Base-by-base conservation (phyloP, 2,797 vertebrate genomes). In the Cirrhinus molitorella region DNA sequence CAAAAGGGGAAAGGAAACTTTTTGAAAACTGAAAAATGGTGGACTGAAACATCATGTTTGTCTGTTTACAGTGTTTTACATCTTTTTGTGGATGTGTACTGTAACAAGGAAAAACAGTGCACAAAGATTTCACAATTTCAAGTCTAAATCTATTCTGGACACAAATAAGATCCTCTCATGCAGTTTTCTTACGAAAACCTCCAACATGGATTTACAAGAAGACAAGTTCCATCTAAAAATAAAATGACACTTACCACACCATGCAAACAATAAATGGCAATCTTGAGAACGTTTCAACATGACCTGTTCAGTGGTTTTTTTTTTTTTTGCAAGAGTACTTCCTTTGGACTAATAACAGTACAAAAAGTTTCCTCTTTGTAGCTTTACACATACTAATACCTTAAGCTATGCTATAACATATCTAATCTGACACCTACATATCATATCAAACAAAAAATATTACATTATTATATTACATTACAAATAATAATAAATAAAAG, bases 41-140 rank as follows among this genome's bases (percentile, higher is more conserved):
- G 61, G 11, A 34, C 11, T 47, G 61, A 66, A 79, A 49, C 45
- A 34, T 65, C 1, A 17, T 2, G 16, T 61, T 47, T 79, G 12
- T 83, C 49, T 16, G 76, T 85, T 70, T 66, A 10, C 47, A 93
- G 90, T 91, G 23, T 91, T 92, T 76, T 91, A 90, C 31, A 88
- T 93, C 76, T 93, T 94, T 80, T 12, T 92, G 65, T 94, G 92
- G 91, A 86, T 92, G 82, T 92, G 85, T 53, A 37, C 83, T n/a
- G 87, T 83, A 11, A 21, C 25, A 19, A 89, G 55, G 73, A 91
- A 86, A 81, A 88, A 90, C 81, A 86, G 55, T 45, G 63, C 19
- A 63, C 80, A 57, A 47, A 5, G 28, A 1, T 1, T 17, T 19
- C 25, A 88, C n/a, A n/a, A n/a, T 9, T 83, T 75, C 5, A 84